These are phyloP conservation scores for Merops nubicus DNA, from an alignment of 2,113 vertebrate genomes.

Conservation along the genomic window DNA sequence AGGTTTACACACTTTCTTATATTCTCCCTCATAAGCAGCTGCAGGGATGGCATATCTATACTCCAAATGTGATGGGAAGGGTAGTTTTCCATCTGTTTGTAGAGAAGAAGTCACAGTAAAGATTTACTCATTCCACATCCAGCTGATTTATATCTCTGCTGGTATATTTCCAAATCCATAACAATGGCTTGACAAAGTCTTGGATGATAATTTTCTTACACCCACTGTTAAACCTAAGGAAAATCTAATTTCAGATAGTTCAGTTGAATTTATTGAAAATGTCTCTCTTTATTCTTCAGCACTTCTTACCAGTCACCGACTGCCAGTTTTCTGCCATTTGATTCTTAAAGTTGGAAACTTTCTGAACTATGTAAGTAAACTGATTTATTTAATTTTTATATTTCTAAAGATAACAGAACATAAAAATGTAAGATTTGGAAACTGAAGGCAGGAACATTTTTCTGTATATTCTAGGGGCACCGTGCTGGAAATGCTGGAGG, in stretches of 20 bases:
- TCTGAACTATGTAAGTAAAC: conserved; percentile 90
- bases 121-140: not conserved
- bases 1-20: not conserved
- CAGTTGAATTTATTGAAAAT: not conserved
- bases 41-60: not conserved
- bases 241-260: not conserved
- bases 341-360: conserved; percentile 95
- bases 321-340: conserved; percentile 89
- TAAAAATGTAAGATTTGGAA: not conserved
- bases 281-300: conserved; percentile 64
- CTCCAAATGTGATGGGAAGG: not conserved
- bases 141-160: conserved; percentile 8
- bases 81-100: not conserved
- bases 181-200: not conserved
- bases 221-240: not conserved
- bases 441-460: not conserved
- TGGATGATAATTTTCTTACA: not conserved
- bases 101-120: not conserved
- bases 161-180: not conserved
- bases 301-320: conserved; percentile 80
- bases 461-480: conserved; percentile 82
- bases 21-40: not conserved
- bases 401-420: not conserved
- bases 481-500: conserved; percentile 91
- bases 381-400: not conserved